A percentile compares a stretch with the other conserved stretches of the same genome.
These are phyloP conservation scores for Setophaga kirtlandii DNA, from an alignment of 2,113 vertebrate species.

Conservation along the genomic window DNA sequence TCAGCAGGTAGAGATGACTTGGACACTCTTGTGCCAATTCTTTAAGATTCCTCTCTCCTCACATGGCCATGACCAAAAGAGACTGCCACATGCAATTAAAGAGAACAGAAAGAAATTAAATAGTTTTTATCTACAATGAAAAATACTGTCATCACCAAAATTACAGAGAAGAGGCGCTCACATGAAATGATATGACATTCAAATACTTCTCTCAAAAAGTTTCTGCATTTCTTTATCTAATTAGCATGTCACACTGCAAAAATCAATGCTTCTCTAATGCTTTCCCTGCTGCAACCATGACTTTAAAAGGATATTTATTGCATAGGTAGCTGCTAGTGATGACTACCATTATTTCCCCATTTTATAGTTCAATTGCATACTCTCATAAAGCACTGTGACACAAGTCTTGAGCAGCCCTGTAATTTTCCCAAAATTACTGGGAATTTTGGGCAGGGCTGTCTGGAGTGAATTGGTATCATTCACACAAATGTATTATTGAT, in stretches of 20 bases:
- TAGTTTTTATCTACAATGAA: not conserved
- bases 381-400: not conserved
- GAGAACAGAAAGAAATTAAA: not conserved
- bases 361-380: not conserved
- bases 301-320: not conserved
- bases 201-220: not conserved
- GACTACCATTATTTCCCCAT: constrained; percentile 1
- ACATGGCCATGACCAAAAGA: not conserved
- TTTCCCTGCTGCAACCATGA: not conserved
- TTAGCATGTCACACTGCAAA: not conserved
- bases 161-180: not conserved
- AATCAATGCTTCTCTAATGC: not conserved
- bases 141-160: not conserved
- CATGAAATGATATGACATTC: not conserved
- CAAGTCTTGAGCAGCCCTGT: not conserved
- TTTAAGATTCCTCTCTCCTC: not conserved
- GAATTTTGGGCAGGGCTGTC: not conserved
- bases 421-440: constrained; percentile 19
- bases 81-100: not conserved
- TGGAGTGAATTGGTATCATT: not conserved
- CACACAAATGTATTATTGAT: not conserved
- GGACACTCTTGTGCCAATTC: not conserved
- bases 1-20: not conserved
- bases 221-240: not conserved
- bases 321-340: not conserved